Evolutionary conservation across 2,113 vertebrate species (phyloP).

Genomic region (Hippocampus guttulatus): DNA sequence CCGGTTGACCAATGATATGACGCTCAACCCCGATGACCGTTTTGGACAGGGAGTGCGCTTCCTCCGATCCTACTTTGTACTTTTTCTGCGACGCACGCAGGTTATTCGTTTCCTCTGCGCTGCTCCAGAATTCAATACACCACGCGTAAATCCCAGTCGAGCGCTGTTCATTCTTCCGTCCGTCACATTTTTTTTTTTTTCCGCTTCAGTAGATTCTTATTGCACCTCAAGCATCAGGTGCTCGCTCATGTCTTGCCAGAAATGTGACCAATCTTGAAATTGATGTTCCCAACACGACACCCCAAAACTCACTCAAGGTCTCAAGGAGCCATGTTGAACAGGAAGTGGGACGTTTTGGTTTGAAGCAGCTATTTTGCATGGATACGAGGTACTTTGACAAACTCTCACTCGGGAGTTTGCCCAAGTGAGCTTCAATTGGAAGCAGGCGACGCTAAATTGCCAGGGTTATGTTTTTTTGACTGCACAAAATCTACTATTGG

Average conservation of each 20-base stretch:
- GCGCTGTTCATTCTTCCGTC: not conserved
- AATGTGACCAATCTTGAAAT: not conserved
- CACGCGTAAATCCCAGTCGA: not conserved
- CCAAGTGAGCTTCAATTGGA: not conserved
- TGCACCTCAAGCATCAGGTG: not conserved
- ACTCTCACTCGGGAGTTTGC: not conserved
- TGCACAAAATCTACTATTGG: not conserved
- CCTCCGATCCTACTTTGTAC: not conserved
- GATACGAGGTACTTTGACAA: not conserved
- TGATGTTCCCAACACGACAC: not conserved
- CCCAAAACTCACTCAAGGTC: not conserved
- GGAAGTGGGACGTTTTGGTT: not conserved
- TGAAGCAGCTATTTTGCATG: not conserved
- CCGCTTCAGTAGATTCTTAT: not conserved
- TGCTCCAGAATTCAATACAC: not conserved
- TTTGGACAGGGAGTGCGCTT: not conserved
- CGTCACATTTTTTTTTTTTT: not conserved
- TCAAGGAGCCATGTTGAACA: not conserved
- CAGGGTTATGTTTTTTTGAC: not conserved
- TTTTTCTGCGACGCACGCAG: not conserved
- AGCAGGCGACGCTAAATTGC: not conserved
- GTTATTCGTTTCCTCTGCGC: not conserved
- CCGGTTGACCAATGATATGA: not conserved
- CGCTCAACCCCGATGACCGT: not conserved
- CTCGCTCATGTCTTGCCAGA: not conserved